phyloP scores from a whole-genome alignment of 2,888 invertebrate genomes.

The Plagodis pulveraria region DNA sequence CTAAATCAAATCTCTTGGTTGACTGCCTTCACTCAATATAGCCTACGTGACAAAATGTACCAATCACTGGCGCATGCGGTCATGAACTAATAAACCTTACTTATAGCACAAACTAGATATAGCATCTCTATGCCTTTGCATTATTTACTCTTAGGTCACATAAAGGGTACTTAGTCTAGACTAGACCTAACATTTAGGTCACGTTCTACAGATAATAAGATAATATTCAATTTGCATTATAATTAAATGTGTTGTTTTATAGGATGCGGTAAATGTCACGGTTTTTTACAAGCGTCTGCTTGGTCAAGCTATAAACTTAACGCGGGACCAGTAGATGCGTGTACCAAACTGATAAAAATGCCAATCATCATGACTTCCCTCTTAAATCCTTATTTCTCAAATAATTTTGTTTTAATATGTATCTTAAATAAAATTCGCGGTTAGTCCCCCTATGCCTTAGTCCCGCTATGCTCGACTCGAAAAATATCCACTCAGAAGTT shows the following conservation, averaged over 20 bases:
- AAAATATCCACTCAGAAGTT: too few relatives aligned
- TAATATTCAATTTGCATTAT: constrained; percentile 30
- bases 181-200: constrained; percentile 33
- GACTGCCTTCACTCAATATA: constrained; percentile 29
- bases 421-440: too few relatives aligned
- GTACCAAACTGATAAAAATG: too few relatives aligned
- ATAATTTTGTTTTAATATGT: too few relatives aligned
- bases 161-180: constrained; percentile 37
- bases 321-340: too few relatives aligned
- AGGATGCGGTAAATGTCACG: constrained; percentile 6
- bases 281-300: constrained; percentile 4
- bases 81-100: constrained; percentile 23
- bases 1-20: constrained; percentile 37
- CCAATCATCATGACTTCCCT: too few relatives aligned
- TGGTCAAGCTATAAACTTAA: too few relatives aligned
- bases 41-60: constrained; percentile 35
- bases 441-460: too few relatives aligned
- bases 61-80: constrained; percentile 19
- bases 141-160: constrained; percentile 28
- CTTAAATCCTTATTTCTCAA: too few relatives aligned
- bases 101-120: background rate
- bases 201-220: constrained; percentile 32
- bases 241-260: constrained; percentile 21
- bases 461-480: too few relatives aligned
- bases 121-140: background rate